phyloP scores from a whole-genome alignment of 2,888 invertebrate species.

The Coecobrya sp. region DNA sequence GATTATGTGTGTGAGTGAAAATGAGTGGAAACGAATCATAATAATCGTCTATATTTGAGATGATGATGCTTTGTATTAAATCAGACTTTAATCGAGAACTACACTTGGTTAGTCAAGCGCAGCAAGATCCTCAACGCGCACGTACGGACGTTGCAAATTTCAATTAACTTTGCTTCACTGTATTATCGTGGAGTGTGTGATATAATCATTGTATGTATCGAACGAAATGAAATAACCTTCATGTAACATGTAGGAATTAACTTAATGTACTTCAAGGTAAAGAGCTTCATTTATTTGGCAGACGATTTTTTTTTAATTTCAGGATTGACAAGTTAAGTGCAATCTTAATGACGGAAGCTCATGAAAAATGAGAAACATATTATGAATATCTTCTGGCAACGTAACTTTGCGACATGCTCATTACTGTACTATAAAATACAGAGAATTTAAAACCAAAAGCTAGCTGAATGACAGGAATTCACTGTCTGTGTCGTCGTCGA shows the following conservation, averaged over 20 bases:
- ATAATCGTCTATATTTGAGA: not conserved
- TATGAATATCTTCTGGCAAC: not conserved
- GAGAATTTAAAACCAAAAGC: too few relatives aligned
- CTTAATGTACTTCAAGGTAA: too few relatives aligned
- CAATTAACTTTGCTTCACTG: constrained; percentile 43
- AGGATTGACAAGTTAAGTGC: not conserved
- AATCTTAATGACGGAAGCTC: not conserved
- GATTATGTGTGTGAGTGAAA: not conserved
- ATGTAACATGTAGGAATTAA: not conserved
- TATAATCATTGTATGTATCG: not conserved
- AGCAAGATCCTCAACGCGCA: not conserved
- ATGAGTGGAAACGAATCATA: constrained; percentile 35
- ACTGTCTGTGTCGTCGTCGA: too few relatives aligned
- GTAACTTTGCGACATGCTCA: too few relatives aligned
- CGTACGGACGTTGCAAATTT: too few relatives aligned
- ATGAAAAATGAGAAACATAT: not conserved
- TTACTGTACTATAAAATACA: too few relatives aligned
- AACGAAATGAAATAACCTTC: not conserved
- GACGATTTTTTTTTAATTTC: not conserved
- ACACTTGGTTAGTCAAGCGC: constrained; percentile 47
- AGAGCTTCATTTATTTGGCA: not conserved
- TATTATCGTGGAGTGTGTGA: not conserved
- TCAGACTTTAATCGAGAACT: not conserved
- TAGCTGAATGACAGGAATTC: too few relatives aligned
- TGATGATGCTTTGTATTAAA: not conserved